These are phyloP conservation scores for Cottoperca gobio DNA, from an alignment of 2,797 vertebrate genomes.

Conservation along the genomic window DNA sequence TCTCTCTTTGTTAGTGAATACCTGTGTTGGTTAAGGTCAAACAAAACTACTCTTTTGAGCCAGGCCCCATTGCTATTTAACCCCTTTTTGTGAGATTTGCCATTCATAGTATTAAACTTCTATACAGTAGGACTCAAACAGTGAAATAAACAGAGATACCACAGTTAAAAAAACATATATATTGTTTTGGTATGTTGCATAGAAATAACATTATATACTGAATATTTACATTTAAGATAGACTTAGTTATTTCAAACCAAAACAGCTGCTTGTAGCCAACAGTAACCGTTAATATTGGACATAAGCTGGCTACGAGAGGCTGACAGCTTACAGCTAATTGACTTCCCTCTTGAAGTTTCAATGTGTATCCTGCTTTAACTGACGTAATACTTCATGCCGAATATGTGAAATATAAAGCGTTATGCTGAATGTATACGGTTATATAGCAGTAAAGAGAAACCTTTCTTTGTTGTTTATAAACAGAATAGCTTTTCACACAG, in stretches of 20 bases:
- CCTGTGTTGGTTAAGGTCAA: constrained; percentile 16
- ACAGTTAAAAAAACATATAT: fast-evolving
- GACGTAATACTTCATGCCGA: background rate
- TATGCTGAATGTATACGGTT: too few relatives aligned
- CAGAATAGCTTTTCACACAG: too few relatives aligned
- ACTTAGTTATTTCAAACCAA: background rate
- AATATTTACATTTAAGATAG: background rate
- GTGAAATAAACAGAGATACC: too few relatives aligned
- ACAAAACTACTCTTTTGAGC: background rate
- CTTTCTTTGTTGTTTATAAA: too few relatives aligned
- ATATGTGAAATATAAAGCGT: background rate
- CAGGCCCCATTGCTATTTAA: background rate
- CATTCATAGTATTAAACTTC: background rate
- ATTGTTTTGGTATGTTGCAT: background rate
- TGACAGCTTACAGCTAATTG: background rate
- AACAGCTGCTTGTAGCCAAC: background rate
- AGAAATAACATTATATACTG: background rate
- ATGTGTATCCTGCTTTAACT: background rate
- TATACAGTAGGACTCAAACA: background rate
- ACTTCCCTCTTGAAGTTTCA: background rate
- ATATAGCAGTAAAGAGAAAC: too few relatives aligned
- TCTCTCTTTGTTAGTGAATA: background rate
- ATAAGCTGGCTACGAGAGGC: background rate
- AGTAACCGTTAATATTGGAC: background rate
- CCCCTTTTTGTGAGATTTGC: background rate